These are phyloP conservation scores for Marmota monax DNA, from an alignment of 2,113 vertebrate species.

Conservation along the genomic window DNA sequence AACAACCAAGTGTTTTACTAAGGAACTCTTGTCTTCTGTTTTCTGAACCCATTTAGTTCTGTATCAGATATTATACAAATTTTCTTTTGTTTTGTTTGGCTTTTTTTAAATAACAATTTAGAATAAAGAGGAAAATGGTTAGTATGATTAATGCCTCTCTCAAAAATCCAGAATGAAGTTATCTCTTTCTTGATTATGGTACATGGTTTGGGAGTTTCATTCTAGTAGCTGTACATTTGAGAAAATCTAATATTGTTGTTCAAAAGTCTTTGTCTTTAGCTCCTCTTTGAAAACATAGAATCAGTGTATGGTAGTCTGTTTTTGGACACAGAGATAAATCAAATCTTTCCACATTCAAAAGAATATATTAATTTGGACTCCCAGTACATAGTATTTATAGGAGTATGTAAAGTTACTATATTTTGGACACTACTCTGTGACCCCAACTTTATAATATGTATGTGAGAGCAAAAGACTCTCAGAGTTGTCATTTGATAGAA, in stretches of 20 bases:
- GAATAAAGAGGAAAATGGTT: not conserved
- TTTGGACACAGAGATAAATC: not conserved
- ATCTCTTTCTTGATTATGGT: not conserved
- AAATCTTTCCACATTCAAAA: constrained; percentile 8
- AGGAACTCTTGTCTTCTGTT: not conserved
- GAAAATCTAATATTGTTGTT: not conserved
- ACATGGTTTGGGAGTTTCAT: not conserved
- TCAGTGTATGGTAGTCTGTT: not conserved
- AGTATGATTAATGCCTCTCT: not conserved
- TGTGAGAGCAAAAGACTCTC: not conserved
- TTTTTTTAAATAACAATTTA: not conserved
- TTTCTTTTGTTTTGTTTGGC: not conserved
- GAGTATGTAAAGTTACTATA: not conserved
- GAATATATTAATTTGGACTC: not conserved
- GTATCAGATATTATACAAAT: not conserved
- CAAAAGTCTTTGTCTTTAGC: not conserved
- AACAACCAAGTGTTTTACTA: not conserved
- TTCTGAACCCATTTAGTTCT: not conserved
- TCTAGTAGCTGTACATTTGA: not conserved
- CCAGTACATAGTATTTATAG: not conserved
- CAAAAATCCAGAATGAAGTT: not conserved
- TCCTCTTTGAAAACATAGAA: not conserved
- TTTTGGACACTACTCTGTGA: not conserved
- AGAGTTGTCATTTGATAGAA: not conserved
- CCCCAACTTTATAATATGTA: not conserved